Evolutionary conservation across 2,888 invertebrate genomes (phyloP), one percentile per base, ranked within the genome.

Genomic region (Mechanitis mazaeus): DNA sequence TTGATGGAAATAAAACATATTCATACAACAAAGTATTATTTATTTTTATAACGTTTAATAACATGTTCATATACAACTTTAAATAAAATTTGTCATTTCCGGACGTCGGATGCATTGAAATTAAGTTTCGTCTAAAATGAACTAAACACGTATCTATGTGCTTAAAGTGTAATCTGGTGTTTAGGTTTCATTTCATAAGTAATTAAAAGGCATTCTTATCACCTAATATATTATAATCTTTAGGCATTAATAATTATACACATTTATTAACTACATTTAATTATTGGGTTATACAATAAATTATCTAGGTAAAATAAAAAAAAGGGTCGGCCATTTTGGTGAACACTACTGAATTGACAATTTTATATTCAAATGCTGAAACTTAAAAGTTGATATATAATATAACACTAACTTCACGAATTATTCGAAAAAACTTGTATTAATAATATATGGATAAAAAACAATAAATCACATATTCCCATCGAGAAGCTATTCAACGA

Each of bases 31-130:
- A 72, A 76, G 67, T 84, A 80, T 77, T 70, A 71, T 85, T 87
- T 80, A 80, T 80, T 85, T 79, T 75, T 67, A 77, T 81, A 83
- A 83, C 81, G 78, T 83, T 72, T 79, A 75, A 76, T 79, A 83
- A 81, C 76, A 78, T 81, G 71, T 78, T 75, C 74, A 74, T 77
- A 80, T 76, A 79, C 71, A 76, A 76, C 71, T 73, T 75, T 72
- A 73, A 78, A 74, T 76, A 79, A 72, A 77, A 74, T 75, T 73
- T 77, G 75, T 78, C 71, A 74, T 75, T 69, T 72, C 73, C 67
- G 60, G 73, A 60, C 58, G 45, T 60, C 72, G 72, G 58, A 64
- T 64, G 74, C 80, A 81, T 83, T 80, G 81, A 78, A 80, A 76
- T 74, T 68, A 78, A 70, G 71, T 73, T 64, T 72, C 70, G 54